Percentiles rank a stretch among this genome's conserved stretches.
Conservation (phyloP, 2,797 vertebrate genomes). For the Smutsia temminckii region DNA sequence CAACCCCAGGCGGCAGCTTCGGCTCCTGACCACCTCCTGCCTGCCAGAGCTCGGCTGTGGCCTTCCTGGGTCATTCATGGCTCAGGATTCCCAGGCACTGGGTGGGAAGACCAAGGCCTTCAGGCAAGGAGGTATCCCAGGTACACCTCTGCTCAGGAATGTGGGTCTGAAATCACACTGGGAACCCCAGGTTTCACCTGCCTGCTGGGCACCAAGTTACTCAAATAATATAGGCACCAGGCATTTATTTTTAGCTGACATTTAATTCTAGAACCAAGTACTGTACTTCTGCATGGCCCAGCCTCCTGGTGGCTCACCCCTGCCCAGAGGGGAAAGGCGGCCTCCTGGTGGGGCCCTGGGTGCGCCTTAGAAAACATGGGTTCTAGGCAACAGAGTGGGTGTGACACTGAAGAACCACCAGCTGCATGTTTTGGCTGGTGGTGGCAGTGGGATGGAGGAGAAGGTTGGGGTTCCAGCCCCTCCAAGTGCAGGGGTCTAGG, state of each 20-base stretch:
- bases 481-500: not conserved
- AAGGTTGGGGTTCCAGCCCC: not conserved
- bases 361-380: conserved; percentile 69
- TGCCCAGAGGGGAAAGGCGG: conserved; percentile 75
- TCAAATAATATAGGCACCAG: conserved; percentile 66
- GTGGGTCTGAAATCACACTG: conserved; percentile 69
- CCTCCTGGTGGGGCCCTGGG: conserved; percentile 68
- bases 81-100: conserved; percentile 73
- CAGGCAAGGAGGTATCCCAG: conserved; percentile 71
- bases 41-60: conserved; percentile 11
- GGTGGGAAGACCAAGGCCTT: conserved; percentile 73
- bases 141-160: conserved; percentile 79
- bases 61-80: conserved; percentile 58
- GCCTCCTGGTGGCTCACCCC: conserved; percentile 67
- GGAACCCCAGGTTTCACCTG: conserved; percentile 72
- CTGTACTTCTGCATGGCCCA: not conserved
- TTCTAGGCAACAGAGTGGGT: conserved; percentile 72
- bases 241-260: conserved; percentile 72
- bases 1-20: conserved; percentile 56
- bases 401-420: conserved; percentile 57
- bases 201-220: conserved; percentile 76
- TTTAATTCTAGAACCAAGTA: conserved; percentile 56
- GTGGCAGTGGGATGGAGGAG: conserved; percentile 31
- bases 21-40: conserved; percentile 17
- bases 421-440: conserved; percentile 67